Conservation (phyloP, 1,140 invertebrate species). For the Eufriesea mexicana region DNA sequence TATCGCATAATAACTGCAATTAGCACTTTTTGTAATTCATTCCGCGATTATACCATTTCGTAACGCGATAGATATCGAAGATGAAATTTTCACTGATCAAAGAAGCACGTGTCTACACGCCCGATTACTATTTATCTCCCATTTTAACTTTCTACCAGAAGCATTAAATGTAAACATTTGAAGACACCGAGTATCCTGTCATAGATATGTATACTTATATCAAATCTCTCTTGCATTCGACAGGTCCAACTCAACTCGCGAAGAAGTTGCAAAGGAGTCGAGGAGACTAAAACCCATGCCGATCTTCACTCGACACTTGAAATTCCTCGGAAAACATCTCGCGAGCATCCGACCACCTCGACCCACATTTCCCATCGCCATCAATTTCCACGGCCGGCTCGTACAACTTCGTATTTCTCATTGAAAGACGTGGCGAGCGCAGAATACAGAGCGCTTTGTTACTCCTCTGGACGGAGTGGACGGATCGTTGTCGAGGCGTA, state of each 20-base stretch:
- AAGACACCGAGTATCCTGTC: too few relatives aligned
- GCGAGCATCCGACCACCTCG: neutral
- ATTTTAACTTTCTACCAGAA: too few relatives aligned
- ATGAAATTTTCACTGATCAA: neutral
- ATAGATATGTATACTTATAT: too few relatives aligned
- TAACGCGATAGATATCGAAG: neutral
- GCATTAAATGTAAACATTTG: too few relatives aligned
- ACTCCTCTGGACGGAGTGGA: neutral
- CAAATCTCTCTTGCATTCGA: too few relatives aligned
- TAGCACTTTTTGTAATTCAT: neutral
- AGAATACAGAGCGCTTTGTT: neutral
- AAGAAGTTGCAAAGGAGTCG: too few relatives aligned
- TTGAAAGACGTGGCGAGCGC: neutral
- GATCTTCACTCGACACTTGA: neutral
- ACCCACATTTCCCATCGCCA: neutral
- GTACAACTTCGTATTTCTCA: neutral
- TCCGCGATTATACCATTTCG: too few relatives aligned
- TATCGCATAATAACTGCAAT: neutral
- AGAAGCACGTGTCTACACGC: neutral
- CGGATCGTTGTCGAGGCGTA: slow-evolving; percentile 35
- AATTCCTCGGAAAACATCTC: neutral
- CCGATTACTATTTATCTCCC: too few relatives aligned
- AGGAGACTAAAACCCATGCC: too few relatives aligned
- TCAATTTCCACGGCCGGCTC: neutral
- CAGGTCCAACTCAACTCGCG: too few relatives aligned